phyloP scores from a whole-genome alignment of 2,888 invertebrate species.

The Maniola hyperantus region DNA sequence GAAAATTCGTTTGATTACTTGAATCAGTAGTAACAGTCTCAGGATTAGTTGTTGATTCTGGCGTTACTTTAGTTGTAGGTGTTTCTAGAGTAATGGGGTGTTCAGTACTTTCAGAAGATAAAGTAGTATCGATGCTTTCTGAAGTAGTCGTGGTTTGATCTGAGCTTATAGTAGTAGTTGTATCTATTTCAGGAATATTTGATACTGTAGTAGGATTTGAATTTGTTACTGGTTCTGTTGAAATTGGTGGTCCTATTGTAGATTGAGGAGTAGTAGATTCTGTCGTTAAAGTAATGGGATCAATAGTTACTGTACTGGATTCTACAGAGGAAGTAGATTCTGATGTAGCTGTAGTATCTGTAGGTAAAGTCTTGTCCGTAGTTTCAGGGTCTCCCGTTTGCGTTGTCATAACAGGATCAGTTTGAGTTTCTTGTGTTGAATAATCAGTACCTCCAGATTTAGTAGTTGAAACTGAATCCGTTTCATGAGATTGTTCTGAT shows the following conservation, averaged over 20 bases:
- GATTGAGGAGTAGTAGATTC: not conserved
- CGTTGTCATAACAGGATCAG: slow-evolving; percentile 4
- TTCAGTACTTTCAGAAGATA: not conserved
- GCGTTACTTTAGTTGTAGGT: not conserved
- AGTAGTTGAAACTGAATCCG: not conserved
- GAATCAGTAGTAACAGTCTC: not conserved
- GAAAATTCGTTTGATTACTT: not conserved
- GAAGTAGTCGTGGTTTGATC: not conserved
- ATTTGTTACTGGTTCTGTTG: not conserved
- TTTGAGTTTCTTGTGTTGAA: not conserved
- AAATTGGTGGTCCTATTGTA: not conserved
- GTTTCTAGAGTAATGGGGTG: too few species aligned
- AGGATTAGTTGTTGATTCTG: not conserved
- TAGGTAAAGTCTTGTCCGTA: not conserved
- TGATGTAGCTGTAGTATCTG: not conserved
- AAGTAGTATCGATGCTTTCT: not conserved
- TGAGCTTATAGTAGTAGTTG: not conserved
- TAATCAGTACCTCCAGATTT: not conserved
- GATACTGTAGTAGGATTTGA: not conserved
- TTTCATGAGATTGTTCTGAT: slow-evolving; percentile 1
- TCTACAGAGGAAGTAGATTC: not conserved
- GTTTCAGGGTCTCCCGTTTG: not conserved
- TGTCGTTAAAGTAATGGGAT: not conserved
- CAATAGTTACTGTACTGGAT: slow-evolving; percentile 1
- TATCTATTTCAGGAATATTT: not conserved